Conservation (phyloP, 1,140 invertebrate genomes). For the Limonius californicus region DNA sequence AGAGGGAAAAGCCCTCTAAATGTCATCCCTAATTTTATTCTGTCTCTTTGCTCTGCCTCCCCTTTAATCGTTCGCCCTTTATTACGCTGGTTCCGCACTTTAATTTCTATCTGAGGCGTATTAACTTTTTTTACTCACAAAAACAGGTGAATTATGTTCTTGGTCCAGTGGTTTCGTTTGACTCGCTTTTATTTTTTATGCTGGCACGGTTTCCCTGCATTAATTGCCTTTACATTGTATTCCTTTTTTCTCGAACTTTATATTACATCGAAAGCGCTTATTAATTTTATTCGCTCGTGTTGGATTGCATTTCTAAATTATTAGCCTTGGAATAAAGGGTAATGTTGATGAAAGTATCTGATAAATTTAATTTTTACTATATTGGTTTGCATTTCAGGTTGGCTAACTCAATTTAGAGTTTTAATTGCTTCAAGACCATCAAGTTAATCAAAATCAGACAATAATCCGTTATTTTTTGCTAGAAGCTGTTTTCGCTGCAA, state of each 20-base stretch:
- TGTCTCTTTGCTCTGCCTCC: neutral
- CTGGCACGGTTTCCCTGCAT: too few relatives aligned
- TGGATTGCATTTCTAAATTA: neutral
- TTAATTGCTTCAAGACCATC: neutral
- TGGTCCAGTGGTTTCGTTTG: neutral
- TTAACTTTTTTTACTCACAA: conserved; percentile 2
- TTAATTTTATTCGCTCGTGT: neutral
- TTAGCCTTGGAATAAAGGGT: neutral
- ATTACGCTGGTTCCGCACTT: conserved; percentile 10
- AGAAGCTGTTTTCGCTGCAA: neutral
- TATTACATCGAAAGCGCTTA: neutral
- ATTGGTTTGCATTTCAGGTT: too few relatives aligned
- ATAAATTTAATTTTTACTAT: neutral
- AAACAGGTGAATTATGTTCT: conserved; percentile 10
- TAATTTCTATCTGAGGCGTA: conserved; percentile 12
- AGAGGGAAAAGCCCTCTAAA: neutral
- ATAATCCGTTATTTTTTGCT: neutral
- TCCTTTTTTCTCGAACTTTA: neutral
- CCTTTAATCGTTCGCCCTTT: neutral
- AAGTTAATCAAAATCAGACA: neutral
- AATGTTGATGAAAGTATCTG: neutral
- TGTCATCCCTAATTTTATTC: neutral
- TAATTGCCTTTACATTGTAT: too few relatives aligned
- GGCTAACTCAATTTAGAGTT: neutral
- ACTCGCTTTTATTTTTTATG: neutral